These are phyloP conservation scores for Ochropleura leucogaster DNA, from an alignment of 2,888 invertebrate species.

Conservation along the genomic window DNA sequence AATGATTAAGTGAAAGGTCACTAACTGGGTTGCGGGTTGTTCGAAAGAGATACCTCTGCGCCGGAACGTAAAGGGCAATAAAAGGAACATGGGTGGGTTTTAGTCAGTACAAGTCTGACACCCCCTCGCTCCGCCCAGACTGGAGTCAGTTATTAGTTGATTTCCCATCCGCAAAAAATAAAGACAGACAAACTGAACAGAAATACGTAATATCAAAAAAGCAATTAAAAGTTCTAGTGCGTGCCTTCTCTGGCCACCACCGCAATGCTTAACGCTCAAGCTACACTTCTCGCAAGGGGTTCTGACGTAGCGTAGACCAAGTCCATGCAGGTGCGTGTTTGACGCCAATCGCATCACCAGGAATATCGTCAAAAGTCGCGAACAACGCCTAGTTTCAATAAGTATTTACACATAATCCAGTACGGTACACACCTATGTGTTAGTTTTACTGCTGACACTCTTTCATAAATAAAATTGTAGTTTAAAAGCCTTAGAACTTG, in stretches of 20 bases:
- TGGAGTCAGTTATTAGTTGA: too few species aligned
- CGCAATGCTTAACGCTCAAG: background rate
- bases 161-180: too few species aligned
- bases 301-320: background rate
- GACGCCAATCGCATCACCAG: background rate
- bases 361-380: background rate
- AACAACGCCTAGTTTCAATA: background rate
- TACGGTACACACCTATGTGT: background rate
- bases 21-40: too few species aligned
- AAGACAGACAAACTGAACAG: too few species aligned
- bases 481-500: background rate
- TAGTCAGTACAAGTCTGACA: too few species aligned
- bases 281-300: background rate
- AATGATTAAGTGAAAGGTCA: background rate
- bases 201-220: background rate
- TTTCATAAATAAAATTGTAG: too few species aligned
- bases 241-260: background rate
- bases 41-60: too few species aligned
- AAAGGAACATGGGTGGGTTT: too few species aligned
- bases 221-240: too few species aligned
- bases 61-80: too few species aligned
- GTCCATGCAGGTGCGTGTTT: background rate
- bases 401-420: background rate
- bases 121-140: too few species aligned
- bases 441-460: background rate